These are phyloP conservation scores for Galaxias olidus DNA, from an alignment of 2,797 vertebrate genomes.

Conservation along the genomic window DNA sequence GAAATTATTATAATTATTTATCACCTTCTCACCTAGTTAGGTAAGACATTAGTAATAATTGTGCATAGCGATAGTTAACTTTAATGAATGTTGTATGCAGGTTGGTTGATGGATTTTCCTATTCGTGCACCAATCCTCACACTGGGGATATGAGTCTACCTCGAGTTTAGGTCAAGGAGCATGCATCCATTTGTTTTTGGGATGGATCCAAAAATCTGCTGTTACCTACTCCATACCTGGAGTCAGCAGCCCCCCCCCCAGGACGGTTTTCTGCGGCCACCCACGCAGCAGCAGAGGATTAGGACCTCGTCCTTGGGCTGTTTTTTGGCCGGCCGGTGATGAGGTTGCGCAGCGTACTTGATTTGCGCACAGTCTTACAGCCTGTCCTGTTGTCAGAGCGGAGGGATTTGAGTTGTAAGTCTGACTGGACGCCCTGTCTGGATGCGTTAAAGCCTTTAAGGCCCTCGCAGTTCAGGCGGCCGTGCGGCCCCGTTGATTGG, in stretches of 20 bases:
- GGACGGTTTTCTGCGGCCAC: constrained; percentile 34
- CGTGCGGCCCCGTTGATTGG: background rate
- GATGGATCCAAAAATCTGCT: constrained; percentile 6
- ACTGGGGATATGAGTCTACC: constrained; percentile 12
- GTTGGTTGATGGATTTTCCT: too few species aligned
- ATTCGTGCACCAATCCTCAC: too few species aligned
- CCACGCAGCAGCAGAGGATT: constrained; percentile 39
- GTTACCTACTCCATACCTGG: constrained; percentile 16
- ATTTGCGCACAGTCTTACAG: constrained; percentile 27
- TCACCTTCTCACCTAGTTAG: too few species aligned
- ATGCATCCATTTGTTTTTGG: constrained; percentile 21
- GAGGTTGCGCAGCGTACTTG: constrained; percentile 21
- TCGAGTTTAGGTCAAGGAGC: background rate
- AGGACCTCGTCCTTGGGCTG: constrained; percentile 30
- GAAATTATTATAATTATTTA: too few species aligned
- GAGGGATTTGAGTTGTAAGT: constrained; percentile 52
- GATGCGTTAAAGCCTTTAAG: constrained; percentile 16
- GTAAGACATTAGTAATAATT: too few species aligned
- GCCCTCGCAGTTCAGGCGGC: too few species aligned
- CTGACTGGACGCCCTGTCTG: background rate
- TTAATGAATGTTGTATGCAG: too few species aligned
- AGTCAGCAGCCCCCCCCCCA: constrained; percentile 10
- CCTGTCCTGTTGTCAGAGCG: constrained; percentile 27
- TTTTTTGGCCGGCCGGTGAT: constrained; percentile 30
- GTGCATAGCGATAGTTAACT: too few species aligned